A percentile compares a stretch with the other conserved stretches of the same genome.
These are phyloP conservation scores for Erebia aethiops DNA, from an alignment of 2,888 invertebrate genomes.

Conservation along the genomic window DNA sequence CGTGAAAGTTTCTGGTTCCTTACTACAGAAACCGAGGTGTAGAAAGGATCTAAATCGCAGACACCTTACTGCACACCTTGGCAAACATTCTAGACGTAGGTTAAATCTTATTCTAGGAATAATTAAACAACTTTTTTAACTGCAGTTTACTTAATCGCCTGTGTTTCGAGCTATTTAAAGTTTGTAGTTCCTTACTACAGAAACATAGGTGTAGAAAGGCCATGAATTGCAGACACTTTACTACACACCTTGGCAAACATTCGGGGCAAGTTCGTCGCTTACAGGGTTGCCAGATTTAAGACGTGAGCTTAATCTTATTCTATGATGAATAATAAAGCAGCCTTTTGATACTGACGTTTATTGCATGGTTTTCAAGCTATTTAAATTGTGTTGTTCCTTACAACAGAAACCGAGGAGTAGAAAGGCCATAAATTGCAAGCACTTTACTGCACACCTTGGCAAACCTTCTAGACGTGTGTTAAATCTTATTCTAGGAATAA, in stretches of 20 bases:
- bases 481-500: neutral
- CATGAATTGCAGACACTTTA: constrained; percentile 21
- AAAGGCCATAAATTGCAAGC: constrained; percentile 8
- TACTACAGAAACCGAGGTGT: too few relatives aligned
- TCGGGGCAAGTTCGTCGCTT: neutral
- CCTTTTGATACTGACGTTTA: neutral
- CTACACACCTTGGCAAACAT: constrained; percentile 30
- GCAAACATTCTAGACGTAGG: too few relatives aligned
- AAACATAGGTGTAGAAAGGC: neutral
- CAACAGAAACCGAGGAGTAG: too few relatives aligned
- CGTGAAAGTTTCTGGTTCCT: too few relatives aligned
- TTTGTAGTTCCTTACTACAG: neutral
- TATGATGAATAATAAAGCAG: neutral
- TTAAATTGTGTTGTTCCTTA: neutral
- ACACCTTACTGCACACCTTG: too few relatives aligned
- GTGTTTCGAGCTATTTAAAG: neutral
- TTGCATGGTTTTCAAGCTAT: neutral
- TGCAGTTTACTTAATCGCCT: neutral
- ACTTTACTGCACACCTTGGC: constrained; percentile 33
- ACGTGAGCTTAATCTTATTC: neutral
- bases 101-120: too few relatives aligned
- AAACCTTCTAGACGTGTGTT: neutral
- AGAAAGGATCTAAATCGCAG: too few relatives aligned
- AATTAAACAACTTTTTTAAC: neutral
- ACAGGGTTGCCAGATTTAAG: neutral